These are phyloP conservation scores for Gryon sp. DNA, from an alignment of 1,140 invertebrate genomes.

Conservation along the genomic window DNA sequence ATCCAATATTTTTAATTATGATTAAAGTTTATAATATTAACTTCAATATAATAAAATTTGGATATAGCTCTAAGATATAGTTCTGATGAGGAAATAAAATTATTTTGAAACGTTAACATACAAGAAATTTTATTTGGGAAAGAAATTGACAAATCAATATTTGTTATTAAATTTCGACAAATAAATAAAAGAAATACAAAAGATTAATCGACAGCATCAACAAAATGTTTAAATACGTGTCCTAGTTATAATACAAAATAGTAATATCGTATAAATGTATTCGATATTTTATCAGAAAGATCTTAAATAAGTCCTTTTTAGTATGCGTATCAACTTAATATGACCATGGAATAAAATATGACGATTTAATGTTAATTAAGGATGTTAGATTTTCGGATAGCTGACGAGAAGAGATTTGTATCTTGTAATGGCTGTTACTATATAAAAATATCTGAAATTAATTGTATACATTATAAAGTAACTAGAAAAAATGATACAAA, in stretches of 20 bases:
- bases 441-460: conserved; percentile 14
- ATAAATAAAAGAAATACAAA: too few relatives aligned
- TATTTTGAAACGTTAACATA: too few relatives aligned
- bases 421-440: conserved; percentile 18
- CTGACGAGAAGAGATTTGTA: conserved; percentile 11
- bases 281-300: conserved; percentile 30
- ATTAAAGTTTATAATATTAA: too few relatives aligned
- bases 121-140: too few relatives aligned
- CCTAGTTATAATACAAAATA: neutral
- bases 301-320: conserved; percentile 34
- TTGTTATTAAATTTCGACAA: too few relatives aligned
- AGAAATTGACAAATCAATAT: too few relatives aligned
- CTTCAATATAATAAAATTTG: too few relatives aligned
- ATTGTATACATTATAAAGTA: conserved; percentile 7
- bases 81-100: too few relatives aligned
- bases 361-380: conserved; percentile 52
- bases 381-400: conserved; percentile 42
- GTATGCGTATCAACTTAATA: conserved; percentile 47
- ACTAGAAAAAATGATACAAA: neutral
- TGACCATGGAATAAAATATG: conserved; percentile 40
- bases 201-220: too few relatives aligned
- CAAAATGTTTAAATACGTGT: neutral
- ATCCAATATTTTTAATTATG: too few relatives aligned
- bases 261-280: too few relatives aligned
- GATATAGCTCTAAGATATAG: too few relatives aligned